Base-by-base conservation (phyloP, 35 echinoderm and acorn worm species). In the Acanthaster planci region DNA sequence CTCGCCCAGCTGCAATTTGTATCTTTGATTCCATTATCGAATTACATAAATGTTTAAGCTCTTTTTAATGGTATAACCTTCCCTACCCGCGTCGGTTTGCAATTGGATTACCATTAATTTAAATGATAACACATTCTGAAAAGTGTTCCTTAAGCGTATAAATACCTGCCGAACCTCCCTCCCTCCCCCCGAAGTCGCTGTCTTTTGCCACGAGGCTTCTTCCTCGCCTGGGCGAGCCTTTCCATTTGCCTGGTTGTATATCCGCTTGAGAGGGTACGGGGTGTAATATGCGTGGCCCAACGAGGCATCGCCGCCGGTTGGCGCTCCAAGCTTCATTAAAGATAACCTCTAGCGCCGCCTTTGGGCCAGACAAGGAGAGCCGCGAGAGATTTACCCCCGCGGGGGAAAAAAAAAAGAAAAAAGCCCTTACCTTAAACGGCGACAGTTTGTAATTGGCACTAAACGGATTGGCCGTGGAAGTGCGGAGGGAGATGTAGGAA, bases 81-180 rank as follows among this genome's bases (percentile, higher is more conserved):
- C 64, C n/a, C 23, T 31, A 34, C 64, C 64, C 23, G 64, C 64
- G 64, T 72, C 42, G 64, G 29, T 72, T 72, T 34, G 8, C 23
- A 72, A 72, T 72, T 72, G 64, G 64, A 72, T 72, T 72, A 72
- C 64, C 64, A 34, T 72, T 72, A 26, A 72, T 72, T 72, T 72
- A 72, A 72, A 72, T 72, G 64, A 72, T 72, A 72, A 72, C 64
- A 72, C 64, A 72, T 72, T 72, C 64, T 72, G 64, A 29, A n/a
- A 72, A 72, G 64, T 72, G 64, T 72, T 72, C 64, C 64, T 72
- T 72, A 7, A 72, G 23, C 64, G 26, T 47, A 12, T 72, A 72
- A 72, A 72, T 72, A 72, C 19, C 64, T 12, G 42, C 42, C n/a
- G n/a, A n/a, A n/a, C n/a, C n/a, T 4, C 42, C 42, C 19, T 47